Base-by-base conservation (phyloP, 2,797 vertebrate genomes). In the Chaetodon trifasciatus region DNA sequence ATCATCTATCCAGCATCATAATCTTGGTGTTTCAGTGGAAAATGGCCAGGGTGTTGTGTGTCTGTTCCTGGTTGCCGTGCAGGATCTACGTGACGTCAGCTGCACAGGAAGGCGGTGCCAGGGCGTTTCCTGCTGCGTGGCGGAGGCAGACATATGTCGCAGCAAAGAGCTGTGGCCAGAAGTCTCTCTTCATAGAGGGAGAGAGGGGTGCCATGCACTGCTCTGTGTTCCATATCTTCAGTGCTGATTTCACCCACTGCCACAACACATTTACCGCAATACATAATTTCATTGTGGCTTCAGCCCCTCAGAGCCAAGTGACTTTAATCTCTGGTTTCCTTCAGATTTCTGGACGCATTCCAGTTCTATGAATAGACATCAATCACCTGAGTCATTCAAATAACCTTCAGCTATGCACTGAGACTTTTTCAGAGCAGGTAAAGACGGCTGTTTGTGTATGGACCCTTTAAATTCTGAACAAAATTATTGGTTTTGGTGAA, bases 61-160 rank as follows among this genome's bases (percentile, higher is more conserved):
- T 81, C 55, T 65, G 88, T 86, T 84, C 53, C 69, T 17, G 61
- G 86, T 87, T 70, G 17, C 76, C 9, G 32, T 66, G 81, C 87
- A 89, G 87, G 83, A 79, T 87, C 76, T 64, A 6, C 1, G 87
- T 94, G 92, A 94, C 88, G 91, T 91, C 84, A 91, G 88, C 74
- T 39, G 79, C 53, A 70, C 84, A 91, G 83, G 85, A 83, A 79
- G 83, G 3, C 13, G n/a, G 65, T 83, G 88, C 88, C 87, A 86
- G 79, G 82, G 71, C 83, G 42, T 86, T 84, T 90, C 92, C 91
- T 87, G 90, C 92, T 85, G 93, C 1, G 93, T 3, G 79, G 83
- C 32, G 79, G 87, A 92, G 90, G 89, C 78, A 74, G 84, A 91
- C 94, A 94, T 94, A 94, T 94, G 94, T 92, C 83, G 64, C 88